phyloP scores from a whole-genome alignment of 2,888 invertebrate genomes.

The Diaphora mendica region DNA sequence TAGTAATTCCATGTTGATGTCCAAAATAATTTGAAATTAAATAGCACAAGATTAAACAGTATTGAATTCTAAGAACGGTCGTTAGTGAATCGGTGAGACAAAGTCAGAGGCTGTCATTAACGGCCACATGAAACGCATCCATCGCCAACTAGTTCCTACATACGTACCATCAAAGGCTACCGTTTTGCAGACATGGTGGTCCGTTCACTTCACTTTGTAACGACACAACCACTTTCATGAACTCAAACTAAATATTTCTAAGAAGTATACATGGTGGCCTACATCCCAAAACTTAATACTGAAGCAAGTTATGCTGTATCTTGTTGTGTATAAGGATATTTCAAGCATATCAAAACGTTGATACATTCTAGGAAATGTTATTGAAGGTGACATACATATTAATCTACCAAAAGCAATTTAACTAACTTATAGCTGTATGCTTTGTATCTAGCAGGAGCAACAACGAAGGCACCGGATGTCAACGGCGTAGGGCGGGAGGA shows the following conservation, averaged over 20 bases:
- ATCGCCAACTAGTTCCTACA: conserved; percentile 42
- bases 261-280: conserved; percentile 7
- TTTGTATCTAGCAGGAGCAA: conserved; percentile 53
- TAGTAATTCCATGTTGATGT: neutral
- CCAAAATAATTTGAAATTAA: conserved; percentile 3
- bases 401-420: conserved; percentile 15
- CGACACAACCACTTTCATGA: conserved; percentile 6
- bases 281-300: conserved; percentile 14
- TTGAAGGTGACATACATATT: conserved; percentile 7
- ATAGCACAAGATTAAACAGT: neutral
- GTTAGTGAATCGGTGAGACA: conserved; percentile 34
- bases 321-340: conserved; percentile 8
- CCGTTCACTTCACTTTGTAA: conserved; percentile 37
- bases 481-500: conserved; percentile 70
- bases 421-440: conserved; percentile 41
- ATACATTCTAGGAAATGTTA: conserved; percentile 9
- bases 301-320: neutral
- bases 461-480: conserved; percentile 78
- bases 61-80: conserved; percentile 36
- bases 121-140: conserved; percentile 47
- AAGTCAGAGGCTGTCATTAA: conserved; percentile 34
- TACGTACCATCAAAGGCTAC: conserved; percentile 45
- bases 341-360: conserved; percentile 7
- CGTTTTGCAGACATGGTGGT: conserved; percentile 49
- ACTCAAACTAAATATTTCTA: conserved; percentile 14